A percentile compares a stretch with the other conserved stretches of the same genome.
Evolutionary conservation across 2,888 invertebrate genomes (phyloP).

Genomic region (Eudasyphora cyanicolor): DNA sequence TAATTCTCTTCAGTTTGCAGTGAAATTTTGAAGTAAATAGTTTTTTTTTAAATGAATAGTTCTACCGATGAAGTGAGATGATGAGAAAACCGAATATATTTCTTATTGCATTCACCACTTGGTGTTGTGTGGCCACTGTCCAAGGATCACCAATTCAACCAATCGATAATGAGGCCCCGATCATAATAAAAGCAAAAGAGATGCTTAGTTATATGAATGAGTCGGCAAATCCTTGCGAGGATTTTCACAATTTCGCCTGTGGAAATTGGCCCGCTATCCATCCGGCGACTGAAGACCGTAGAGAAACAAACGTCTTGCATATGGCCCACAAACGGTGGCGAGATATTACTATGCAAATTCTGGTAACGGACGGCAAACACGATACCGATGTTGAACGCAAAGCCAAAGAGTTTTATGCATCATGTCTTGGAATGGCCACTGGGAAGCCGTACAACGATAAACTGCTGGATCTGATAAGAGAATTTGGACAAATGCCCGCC

Average conservation of each 20-base stretch:
- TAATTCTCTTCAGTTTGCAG: no score
- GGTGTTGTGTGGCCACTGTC: no score
- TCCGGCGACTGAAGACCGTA: background rate
- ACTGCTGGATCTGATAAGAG: conserved; percentile 68
- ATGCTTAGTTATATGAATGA: background rate
- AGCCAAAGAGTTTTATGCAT: conserved; percentile 74
- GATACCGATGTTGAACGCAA: conserved; percentile 57
- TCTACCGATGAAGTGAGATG: no score
- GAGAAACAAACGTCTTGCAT: background rate
- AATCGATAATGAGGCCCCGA: no score
- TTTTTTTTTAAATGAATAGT: no score
- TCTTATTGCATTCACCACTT: no score
- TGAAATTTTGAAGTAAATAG: no score
- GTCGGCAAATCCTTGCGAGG: background rate
- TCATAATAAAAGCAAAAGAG: background rate
- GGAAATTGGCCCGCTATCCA: background rate
- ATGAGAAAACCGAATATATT: no score
- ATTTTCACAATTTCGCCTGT: conserved; percentile 7
- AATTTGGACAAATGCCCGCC: conserved; percentile 75
- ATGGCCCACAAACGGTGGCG: conserved; percentile 11
- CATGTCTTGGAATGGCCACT: conserved; percentile 69
- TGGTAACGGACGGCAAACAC: background rate
- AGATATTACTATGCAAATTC: conserved; percentile 66
- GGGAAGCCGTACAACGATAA: conserved; percentile 53
- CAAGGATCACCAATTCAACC: no score